phyloP scores from a whole-genome alignment of 2,888 invertebrate genomes.

The Trissolcus japonicus region DNA sequence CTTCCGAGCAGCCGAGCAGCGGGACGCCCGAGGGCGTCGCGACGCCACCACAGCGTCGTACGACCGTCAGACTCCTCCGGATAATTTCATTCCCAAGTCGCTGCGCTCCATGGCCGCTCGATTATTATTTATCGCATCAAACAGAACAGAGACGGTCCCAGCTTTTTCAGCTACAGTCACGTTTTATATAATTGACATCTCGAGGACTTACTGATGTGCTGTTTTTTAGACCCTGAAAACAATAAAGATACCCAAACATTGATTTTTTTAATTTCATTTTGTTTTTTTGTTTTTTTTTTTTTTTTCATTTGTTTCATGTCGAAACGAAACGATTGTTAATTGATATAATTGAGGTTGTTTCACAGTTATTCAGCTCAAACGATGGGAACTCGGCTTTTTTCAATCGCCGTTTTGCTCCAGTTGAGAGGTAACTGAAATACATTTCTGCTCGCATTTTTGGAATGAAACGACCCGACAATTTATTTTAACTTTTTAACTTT shows the following conservation, averaged over 20 bases:
- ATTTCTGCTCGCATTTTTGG: too few species aligned
- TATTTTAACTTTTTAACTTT: too few species aligned
- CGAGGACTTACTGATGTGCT: constrained; percentile 2
- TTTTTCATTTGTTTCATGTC: too few species aligned
- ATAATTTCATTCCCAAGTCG: constrained; percentile 47
- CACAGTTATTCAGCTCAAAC: constrained; percentile 4
- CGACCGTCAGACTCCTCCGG: constrained; percentile 40
- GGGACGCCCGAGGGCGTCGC: constrained; percentile 67
- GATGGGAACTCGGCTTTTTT: constrained; percentile 10
- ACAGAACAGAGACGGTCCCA: constrained; percentile 16
- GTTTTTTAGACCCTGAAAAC: constrained; percentile 13
- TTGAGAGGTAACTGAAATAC: too few species aligned
- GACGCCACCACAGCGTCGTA: constrained; percentile 63
- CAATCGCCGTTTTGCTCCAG: too few species aligned
- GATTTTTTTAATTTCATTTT: background rate
- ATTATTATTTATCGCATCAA: constrained; percentile 25
- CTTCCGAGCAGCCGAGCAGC: constrained; percentile 61
- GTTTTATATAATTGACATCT: constrained; percentile 45
- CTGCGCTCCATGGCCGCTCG: constrained; percentile 48
- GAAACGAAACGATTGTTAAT: constrained; percentile 25
- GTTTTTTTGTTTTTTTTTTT: too few species aligned
- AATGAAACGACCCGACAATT: too few species aligned
- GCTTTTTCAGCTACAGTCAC: constrained; percentile 33
- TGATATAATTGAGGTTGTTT: constrained; percentile 23
- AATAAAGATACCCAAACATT: background rate